These are phyloP conservation scores for Hyles euphorbiae DNA, from an alignment of 1,140 invertebrate species.

Conservation along the genomic window DNA sequence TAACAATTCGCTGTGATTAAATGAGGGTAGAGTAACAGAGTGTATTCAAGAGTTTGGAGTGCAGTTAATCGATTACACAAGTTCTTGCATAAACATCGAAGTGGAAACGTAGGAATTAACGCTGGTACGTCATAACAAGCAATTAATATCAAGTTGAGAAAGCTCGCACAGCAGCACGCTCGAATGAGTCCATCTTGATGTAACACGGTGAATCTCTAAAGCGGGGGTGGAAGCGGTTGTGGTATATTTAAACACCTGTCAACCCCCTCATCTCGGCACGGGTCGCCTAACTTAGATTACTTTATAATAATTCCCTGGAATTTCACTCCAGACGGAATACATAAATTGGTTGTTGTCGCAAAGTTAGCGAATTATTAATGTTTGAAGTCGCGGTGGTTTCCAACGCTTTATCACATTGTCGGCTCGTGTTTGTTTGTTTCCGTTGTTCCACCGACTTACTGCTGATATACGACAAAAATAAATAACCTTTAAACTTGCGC, in stretches of 20 bases:
- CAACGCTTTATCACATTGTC: slow-evolving; percentile 44
- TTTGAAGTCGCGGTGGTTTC: slow-evolving; percentile 25
- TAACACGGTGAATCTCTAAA: slow-evolving; percentile 39
- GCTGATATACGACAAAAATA: slow-evolving; percentile 29
- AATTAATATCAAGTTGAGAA: slow-evolving; percentile 47
- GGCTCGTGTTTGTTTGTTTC: slow-evolving; percentile 35
- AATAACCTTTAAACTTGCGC: too few species aligned
- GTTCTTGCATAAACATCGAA: too few species aligned
- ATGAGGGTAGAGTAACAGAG: too few species aligned
- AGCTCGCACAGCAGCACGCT: slow-evolving; percentile 38
- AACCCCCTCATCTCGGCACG: slow-evolving; percentile 49
- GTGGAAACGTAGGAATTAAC: too few species aligned
- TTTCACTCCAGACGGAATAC: slow-evolving; percentile 53
- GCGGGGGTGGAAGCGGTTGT: slow-evolving; percentile 39
- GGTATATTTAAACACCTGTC: slow-evolving; percentile 67
- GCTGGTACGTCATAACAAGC: slow-evolving; percentile 14
- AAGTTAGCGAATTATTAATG: slow-evolving; percentile 57
- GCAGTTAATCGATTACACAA: too few species aligned
- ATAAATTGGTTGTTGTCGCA: slow-evolving; percentile 57
- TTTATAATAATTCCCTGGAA: slow-evolving; percentile 65
- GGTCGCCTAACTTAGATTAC: slow-evolving; percentile 69
- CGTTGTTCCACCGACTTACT: slow-evolving; percentile 23
- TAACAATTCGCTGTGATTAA: too few species aligned
- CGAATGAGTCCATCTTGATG: slow-evolving; percentile 43
- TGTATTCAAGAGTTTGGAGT: too few species aligned